phyloP scores from a whole-genome alignment of 2,888 invertebrate species.

The Quadroppia sp. region DNA sequence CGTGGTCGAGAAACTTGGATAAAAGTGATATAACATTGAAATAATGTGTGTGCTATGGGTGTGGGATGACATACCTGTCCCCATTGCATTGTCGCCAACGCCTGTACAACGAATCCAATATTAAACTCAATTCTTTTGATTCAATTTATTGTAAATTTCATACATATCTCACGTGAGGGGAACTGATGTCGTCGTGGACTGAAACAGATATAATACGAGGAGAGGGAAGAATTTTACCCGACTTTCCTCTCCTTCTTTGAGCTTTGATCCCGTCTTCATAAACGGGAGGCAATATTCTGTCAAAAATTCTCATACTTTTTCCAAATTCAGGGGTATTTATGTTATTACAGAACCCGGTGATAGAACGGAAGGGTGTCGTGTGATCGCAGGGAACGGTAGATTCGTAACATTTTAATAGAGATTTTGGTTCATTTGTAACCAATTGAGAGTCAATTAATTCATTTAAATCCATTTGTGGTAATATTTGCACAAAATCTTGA shows the following conservation, averaged over 20 bases:
- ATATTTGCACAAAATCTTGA: constrained; percentile 34
- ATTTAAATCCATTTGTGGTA: constrained; percentile 43
- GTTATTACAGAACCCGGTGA: constrained; percentile 83
- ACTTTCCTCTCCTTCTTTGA: constrained; percentile 65
- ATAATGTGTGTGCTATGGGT: background rate
- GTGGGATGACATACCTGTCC: constrained; percentile 39
- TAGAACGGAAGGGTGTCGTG: constrained; percentile 59
- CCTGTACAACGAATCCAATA: constrained; percentile 3
- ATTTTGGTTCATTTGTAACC: constrained; percentile 19
- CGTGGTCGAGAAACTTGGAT: constrained; percentile 67
- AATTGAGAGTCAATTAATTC: constrained; percentile 40
- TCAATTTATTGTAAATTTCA: background rate
- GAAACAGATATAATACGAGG: constrained; percentile 78
- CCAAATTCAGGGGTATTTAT: constrained; percentile 74
- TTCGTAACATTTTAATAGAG: constrained; percentile 57
- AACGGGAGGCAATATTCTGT: constrained; percentile 73
- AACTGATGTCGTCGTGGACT: constrained; percentile 86
- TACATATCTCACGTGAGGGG: constrained; percentile 75
- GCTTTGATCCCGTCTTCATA: constrained; percentile 84
- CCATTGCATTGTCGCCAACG: constrained; percentile 40
- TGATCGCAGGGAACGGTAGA: constrained; percentile 66
- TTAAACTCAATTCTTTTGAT: background rate
- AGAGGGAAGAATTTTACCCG: constrained; percentile 73
- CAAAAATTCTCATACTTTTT: constrained; percentile 77
- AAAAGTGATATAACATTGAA: background rate